Evolutionary conservation across 2,113 vertebrate species (phyloP).

Genomic region (Ceyx margarethae): DNA sequence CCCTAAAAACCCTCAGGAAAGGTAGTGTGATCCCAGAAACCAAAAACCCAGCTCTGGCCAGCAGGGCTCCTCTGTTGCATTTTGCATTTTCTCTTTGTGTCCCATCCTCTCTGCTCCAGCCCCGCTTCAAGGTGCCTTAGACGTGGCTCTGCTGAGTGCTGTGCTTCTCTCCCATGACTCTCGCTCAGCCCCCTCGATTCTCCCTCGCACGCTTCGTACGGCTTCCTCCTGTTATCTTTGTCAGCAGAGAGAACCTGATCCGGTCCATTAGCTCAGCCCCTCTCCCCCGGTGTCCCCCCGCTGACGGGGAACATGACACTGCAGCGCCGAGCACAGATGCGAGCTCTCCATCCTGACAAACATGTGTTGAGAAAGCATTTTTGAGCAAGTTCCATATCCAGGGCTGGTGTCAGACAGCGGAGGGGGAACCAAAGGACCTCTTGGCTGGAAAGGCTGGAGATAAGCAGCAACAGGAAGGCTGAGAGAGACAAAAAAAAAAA

Average conservation of each 20-base stretch:
- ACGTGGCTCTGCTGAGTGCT: neutral
- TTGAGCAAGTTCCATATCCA: conserved; percentile 41
- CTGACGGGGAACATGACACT: conserved; percentile 20
- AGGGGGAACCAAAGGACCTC: conserved; percentile 37
- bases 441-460: conserved; percentile 44
- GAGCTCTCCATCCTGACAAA: conserved; percentile 47
- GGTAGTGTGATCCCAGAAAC: neutral
- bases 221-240: conserved; percentile 34
- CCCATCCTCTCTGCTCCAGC: neutral
- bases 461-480: conserved; percentile 54
- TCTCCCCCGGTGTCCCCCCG: neutral
- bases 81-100: neutral
- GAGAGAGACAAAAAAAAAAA: neutral
- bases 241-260: conserved; percentile 34
- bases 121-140: neutral
- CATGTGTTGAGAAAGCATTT: conserved; percentile 51
- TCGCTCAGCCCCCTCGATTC: neutral
- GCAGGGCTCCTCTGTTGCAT: no score
- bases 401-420: conserved; percentile 1
- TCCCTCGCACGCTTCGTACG: neutral
- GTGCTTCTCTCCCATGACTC: neutral
- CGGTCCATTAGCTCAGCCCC: conserved; percentile 10
- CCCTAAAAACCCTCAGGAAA: neutral
- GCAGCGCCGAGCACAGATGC: conserved; percentile 39
- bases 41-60: neutral